phyloP scores from a whole-genome alignment of 2,797 vertebrate genomes.

The Rhynchonycteris naso region DNA sequence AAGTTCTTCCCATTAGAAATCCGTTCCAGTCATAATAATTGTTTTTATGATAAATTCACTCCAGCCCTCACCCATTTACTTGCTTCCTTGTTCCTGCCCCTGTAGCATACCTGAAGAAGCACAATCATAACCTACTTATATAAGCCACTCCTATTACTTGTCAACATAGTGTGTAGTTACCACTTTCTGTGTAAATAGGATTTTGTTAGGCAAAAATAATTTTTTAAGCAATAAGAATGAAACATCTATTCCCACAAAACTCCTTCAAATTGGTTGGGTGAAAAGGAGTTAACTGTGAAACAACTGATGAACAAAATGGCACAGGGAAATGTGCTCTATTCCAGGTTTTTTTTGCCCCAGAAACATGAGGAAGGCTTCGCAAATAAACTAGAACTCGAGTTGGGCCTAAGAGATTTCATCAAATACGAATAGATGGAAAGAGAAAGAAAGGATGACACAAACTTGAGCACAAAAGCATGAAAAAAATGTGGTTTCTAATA shows the following conservation, averaged over 20 bases:
- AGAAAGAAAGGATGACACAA: background rate
- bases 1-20: background rate
- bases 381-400: background rate
- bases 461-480: background rate
- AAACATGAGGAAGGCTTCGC: background rate
- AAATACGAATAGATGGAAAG: background rate
- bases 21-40: background rate
- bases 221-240: background rate
- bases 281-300: background rate
- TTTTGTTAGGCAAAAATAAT: background rate
- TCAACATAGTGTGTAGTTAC: background rate
- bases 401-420: background rate
- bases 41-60: background rate
- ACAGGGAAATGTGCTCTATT: background rate
- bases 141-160: background rate
- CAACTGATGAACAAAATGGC: background rate
- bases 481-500: background rate
- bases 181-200: background rate
- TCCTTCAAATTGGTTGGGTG: background rate
- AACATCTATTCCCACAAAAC: background rate
- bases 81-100: background rate
- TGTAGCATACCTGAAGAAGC: background rate
- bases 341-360: background rate
- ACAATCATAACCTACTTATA: background rate
- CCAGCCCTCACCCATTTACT: background rate